Conservation (phyloP, 2,797 vertebrate species). For the Pipistrellus pipistrellus region DNA sequence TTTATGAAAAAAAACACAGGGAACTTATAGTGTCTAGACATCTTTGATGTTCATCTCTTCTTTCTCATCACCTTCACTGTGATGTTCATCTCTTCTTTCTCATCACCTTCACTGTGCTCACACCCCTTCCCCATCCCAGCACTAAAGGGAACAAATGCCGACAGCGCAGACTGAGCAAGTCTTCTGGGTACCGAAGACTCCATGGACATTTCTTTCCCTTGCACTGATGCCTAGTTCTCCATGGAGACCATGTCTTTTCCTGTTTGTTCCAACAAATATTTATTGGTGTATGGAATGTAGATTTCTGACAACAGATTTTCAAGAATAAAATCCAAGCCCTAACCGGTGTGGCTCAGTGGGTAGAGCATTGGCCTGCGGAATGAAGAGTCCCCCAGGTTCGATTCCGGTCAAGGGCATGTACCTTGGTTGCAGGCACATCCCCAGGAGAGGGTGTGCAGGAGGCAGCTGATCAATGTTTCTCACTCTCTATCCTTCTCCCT, state of each 20-base stretch:
- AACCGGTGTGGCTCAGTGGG: too few relatives aligned
- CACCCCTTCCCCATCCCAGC: not conserved
- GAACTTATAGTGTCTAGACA: constrained; percentile 76
- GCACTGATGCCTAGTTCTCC: constrained; percentile 85
- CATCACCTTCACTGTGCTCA: constrained; percentile 25
- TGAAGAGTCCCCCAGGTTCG: too few relatives aligned
- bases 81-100: constrained; percentile 82
- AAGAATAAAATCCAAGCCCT: constrained; percentile 4
- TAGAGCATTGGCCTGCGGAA: too few relatives aligned
- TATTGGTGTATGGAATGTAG: not conserved
- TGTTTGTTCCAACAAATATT: not conserved
- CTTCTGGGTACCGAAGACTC: constrained; percentile 79
- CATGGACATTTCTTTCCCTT: constrained; percentile 65
- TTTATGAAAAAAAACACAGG: constrained; percentile 75
- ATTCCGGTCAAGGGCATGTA: too few relatives aligned
- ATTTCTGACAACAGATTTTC: not conserved
- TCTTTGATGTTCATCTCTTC: constrained; percentile 86
- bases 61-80: constrained; percentile 58
- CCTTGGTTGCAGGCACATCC: too few relatives aligned
- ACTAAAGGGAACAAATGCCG: constrained; percentile 84
- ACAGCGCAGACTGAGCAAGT: constrained; percentile 74
- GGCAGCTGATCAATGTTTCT: too few relatives aligned
- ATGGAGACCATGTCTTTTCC: constrained; percentile 55
- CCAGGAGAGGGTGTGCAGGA: too few relatives aligned
- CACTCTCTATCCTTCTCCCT: too few relatives aligned